Evolutionary conservation across 1,140 invertebrate genomes (phyloP).

Genomic region (Laupala kohalensis): DNA sequence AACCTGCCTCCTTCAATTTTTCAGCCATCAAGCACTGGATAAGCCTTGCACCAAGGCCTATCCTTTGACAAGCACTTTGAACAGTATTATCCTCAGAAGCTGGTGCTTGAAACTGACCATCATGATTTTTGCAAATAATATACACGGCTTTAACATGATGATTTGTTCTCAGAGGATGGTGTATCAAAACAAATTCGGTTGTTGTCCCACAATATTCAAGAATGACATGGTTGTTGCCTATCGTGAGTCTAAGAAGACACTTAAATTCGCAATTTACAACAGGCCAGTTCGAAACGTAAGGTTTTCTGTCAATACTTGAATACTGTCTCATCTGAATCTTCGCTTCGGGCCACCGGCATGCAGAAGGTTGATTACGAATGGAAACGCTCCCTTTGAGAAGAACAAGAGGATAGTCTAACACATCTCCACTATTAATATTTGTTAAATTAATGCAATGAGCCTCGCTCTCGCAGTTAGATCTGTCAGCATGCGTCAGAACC

Average conservation of each 20-base stretch:
- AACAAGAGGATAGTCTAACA: conserved; percentile 10
- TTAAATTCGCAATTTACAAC: conserved; percentile 13
- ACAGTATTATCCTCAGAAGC: conserved; percentile 48
- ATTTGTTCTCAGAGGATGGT: conserved; percentile 1
- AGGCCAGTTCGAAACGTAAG: conserved; percentile 4
- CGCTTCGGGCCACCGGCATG: neutral
- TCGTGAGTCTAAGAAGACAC: neutral
- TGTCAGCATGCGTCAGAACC: neutral
- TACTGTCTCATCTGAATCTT: neutral
- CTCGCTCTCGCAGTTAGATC: neutral
- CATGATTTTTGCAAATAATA: conserved; percentile 57
- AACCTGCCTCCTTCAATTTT: conserved; percentile 69
- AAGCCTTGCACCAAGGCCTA: conserved; percentile 61
- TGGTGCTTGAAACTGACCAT: conserved; percentile 69
- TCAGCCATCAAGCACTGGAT: conserved; percentile 79
- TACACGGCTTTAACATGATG: conserved; percentile 50
- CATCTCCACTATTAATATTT: conserved; percentile 12
- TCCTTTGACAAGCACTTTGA: conserved; percentile 60
- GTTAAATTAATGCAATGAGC: conserved; percentile 7
- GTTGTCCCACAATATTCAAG: conserved; percentile 8
- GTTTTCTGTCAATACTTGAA: neutral
- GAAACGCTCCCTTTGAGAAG: conserved; percentile 10
- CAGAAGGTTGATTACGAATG: neutral
- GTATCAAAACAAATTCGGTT: neutral
- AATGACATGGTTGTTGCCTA: conserved; percentile 5